Base-by-base conservation (phyloP, 2,113 vertebrate genomes). In the Catharus fuscescens region DNA sequence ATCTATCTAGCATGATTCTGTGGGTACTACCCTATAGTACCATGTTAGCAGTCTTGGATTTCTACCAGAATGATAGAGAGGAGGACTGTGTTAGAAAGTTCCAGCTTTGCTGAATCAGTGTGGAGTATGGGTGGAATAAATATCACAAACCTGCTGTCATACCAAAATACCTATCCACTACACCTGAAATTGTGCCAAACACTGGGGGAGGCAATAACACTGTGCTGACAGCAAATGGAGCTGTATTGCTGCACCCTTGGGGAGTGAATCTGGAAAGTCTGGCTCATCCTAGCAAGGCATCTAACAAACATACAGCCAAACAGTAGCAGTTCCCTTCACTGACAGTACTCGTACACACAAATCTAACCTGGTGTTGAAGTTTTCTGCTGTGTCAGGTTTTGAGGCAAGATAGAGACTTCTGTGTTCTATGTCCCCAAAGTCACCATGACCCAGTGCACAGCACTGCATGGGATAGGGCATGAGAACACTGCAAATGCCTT, bases 391-490 rank as follows among this genome's bases (percentile, higher is more conserved):
- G 2, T 15, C n/a, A 57, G 62, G 18, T 45, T 77, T 54, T 32
- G 29, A 9, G 24, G 48, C 0, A 2, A 47, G 17, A 60, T 8
- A 12, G 38, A 77, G 32, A 26, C 29, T 20, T 77, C 48, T 38
- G 31, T 57, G 42, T 16, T 42, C 8, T 21, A 9, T 42, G 36
- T 77, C 76, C 38, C 20, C 50, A 72, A 40, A 31, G 18, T 47
- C 1, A 3, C 18, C n/a, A 25, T 5, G 19, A 69, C 40, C 9
- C 71, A 72, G 8, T 7, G 53, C 18, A 8, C 7, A 84, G n/a
- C 42, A 70, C 23, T 0, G 0, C 14, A 18, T 17, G 31, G 38
- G 38, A 54, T 1, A 60, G n/a, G 44, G 70, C 44, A 17, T 1
- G 11, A 69, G 31, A 48, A 82, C 11, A 7, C 44, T 40, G 31